Evolutionary conservation across 64 coral and sea anemone genomes (phyloP).

Genomic region (Actinia equina): DNA sequence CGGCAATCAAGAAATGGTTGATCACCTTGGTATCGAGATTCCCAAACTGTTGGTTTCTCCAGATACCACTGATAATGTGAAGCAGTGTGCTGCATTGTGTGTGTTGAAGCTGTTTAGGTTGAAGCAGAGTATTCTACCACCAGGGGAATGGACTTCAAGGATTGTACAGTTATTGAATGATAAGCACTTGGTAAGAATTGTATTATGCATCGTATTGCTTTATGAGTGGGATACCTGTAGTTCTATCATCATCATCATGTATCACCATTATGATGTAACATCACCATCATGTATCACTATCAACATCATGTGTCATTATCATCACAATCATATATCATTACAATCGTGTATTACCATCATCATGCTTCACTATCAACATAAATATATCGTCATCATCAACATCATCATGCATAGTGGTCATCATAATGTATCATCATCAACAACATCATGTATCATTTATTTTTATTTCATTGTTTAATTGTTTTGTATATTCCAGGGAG

Average conservation of each 20-base stretch:
- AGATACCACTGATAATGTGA: constrained; percentile 92
- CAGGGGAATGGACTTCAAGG: constrained; percentile 95
- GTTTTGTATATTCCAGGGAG: constrained; percentile 54
- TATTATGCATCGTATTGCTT: background rate
- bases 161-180: constrained; percentile 99
- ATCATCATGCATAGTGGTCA: too few relatives aligned
- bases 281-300: too few relatives aligned
- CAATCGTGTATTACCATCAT: too few relatives aligned
- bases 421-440: too few relatives aligned
- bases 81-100: constrained; percentile 91
- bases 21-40: constrained; percentile 78
- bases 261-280: too few relatives aligned
- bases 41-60: constrained; percentile 90
- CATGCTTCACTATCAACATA: too few relatives aligned
- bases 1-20: constrained; percentile 96
- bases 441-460: too few relatives aligned
- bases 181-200: constrained; percentile 83
- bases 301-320: too few relatives aligned
- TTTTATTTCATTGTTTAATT: background rate
- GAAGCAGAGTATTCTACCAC: constrained; percentile 74
- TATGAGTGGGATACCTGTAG: too few relatives aligned
- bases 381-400: too few relatives aligned
- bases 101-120: constrained; percentile 84
- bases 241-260: too few relatives aligned
- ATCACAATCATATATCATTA: too few relatives aligned